Percentiles rank a stretch among this genome's conserved stretches.
phyloP scores from a whole-genome alignment of 2,797 vertebrate genomes.

The Chiloscyllium punctatum region DNA sequence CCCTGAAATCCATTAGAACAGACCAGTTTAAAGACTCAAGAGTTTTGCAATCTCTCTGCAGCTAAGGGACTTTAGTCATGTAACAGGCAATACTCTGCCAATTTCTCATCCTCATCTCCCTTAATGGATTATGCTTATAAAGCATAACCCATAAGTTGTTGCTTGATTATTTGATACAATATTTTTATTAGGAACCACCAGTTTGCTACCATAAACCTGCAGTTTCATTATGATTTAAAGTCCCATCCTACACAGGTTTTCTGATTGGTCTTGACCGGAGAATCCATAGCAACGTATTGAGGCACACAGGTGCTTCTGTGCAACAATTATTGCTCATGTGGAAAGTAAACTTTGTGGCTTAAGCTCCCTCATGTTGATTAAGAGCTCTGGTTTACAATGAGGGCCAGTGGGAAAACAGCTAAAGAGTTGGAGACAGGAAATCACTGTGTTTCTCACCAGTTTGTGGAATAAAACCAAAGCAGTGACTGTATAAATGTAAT shows the following conservation, averaged over 20 bases:
- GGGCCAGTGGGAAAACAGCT: background rate
- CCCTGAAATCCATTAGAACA: background rate
- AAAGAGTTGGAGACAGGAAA: background rate
- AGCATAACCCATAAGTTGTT: background rate
- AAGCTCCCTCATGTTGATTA: constrained; percentile 37
- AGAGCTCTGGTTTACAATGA: background rate
- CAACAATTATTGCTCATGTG: constrained; percentile 39
- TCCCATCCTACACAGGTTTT: constrained; percentile 39
- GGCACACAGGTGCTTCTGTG: constrained; percentile 44
- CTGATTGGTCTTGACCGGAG: constrained; percentile 45
- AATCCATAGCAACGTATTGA: constrained; percentile 43
- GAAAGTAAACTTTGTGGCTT: constrained; percentile 37
- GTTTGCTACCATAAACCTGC: constrained; percentile 43
- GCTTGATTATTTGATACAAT: background rate
- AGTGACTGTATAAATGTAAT: background rate
- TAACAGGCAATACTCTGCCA: background rate
- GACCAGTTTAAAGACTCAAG: background rate
- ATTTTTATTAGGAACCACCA: constrained; percentile 42
- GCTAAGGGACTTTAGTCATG: background rate
- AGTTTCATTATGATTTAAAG: constrained; percentile 39
- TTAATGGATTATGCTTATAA: background rate
- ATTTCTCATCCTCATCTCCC: background rate
- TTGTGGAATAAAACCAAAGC: background rate
- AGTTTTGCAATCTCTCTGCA: background rate
- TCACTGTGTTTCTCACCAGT: background rate